Evolutionary conservation across 2,888 invertebrate genomes (phyloP), one percentile per base, ranked within the genome.

Genomic region (Orgyia antiqua): DNA sequence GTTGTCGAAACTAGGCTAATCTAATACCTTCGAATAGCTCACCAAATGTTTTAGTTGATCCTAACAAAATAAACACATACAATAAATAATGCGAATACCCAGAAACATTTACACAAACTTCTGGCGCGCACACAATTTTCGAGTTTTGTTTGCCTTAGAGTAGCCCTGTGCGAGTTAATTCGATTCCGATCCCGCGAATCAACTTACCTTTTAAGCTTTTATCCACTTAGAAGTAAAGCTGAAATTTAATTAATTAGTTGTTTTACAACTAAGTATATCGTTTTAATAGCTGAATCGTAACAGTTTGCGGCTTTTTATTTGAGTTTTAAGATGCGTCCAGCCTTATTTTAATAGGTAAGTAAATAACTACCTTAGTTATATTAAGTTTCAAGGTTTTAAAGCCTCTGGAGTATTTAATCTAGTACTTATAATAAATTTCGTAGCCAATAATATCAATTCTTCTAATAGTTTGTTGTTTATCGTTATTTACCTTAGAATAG

Each of bases 81-180:
- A 19, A 35, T 27, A 31, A 35, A 34, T 30, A 29, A 19, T 10
- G 27, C 27, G 11, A 8, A 20, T 20, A 6, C 33, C 18, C 10
- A 27, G 21, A 27, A 35, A 30, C 24, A 28, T 24, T 24, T 32
- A 18, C 11, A 31, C 24, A 27, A 31, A 35, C 27, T 24, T 35
- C 24, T 18, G 19, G 15, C 12, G 12, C 11, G 17, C 20, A 30
- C 6, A 23, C 10, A 23, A 23, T 24, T 24, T 29, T 24, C 17
- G 29, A 30, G 29, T 27, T 31, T 35, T 35, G 24, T 34, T 34
- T 34, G 27, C 13, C 19, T 21, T 29, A 29, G 21, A 33, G 24
- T 19, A 19, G 24, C 27, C 27, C 24, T 31, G 29, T 27, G 6
- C 11, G 8, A 19, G 24, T 19, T 36, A 34, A 40, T 40, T 47